These are phyloP conservation scores for Ametastegia equiseti DNA, from an alignment of 2,888 invertebrate species.

Conservation along the genomic window DNA sequence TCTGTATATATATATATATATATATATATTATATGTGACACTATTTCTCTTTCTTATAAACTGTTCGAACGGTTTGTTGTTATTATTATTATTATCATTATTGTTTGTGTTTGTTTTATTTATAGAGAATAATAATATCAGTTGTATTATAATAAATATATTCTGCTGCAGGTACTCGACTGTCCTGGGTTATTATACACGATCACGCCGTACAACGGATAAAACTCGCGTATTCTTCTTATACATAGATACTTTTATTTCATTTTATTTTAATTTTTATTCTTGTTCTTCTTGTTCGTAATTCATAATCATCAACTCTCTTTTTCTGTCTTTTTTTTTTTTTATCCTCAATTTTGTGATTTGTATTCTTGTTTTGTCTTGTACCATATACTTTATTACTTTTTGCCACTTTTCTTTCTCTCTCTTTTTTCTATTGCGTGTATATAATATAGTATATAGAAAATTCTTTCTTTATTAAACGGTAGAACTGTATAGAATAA, in stretches of 20 bases:
- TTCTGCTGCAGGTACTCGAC: conserved; percentile 71
- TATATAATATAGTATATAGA: no score
- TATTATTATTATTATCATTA: neutral
- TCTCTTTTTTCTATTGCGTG: no score
- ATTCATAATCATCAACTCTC: no score
- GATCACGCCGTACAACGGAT: conserved; percentile 48
- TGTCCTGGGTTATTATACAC: conserved; percentile 72
- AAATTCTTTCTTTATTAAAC: no score
- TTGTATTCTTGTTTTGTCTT: no score
- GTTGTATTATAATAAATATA: conserved; percentile 67
- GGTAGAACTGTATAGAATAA: no score
- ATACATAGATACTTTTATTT: neutral
- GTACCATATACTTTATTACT: no score
- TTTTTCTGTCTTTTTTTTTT: no score
- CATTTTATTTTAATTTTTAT: conserved; percentile 7
- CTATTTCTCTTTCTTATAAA: neutral
- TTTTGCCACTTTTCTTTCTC: no score
- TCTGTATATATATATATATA: neutral
- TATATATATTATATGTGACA: neutral
- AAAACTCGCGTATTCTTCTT: neutral
- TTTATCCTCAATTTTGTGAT: no score
- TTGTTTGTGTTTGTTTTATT: neutral
- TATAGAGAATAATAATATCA: conserved; percentile 25
- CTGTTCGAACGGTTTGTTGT: neutral
- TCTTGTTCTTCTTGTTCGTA: conserved; percentile 44